Conservation (phyloP, 1,140 invertebrate genomes). For the Drosophila burlai region DNA sequence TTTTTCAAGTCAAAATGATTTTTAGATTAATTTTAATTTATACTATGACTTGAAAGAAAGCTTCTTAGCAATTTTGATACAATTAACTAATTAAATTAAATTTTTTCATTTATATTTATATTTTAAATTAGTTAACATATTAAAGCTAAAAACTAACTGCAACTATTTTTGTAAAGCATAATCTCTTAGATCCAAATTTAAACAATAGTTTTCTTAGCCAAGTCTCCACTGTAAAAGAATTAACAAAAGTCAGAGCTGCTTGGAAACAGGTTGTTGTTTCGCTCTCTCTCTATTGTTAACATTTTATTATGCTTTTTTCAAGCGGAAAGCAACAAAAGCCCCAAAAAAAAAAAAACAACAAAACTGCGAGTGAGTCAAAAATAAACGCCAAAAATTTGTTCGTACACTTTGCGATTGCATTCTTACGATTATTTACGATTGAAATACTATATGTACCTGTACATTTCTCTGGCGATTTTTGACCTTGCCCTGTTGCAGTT, state of each 20-base stretch:
- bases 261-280: constrained; percentile 55
- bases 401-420: constrained; percentile 28
- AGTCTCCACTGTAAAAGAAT: constrained; percentile 18
- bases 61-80: not conserved
- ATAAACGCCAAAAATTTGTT: constrained; percentile 7
- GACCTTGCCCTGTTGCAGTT: constrained; percentile 46
- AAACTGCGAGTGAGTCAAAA: constrained; percentile 7
- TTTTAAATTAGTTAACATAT: not conserved
- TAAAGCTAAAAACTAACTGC: no score
- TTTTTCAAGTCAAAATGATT: not conserved
- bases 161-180: not conserved
- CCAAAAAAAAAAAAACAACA: not conserved
- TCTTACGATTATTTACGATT: constrained; percentile 51
- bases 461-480: constrained; percentile 33
- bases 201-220: not conserved
- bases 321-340: constrained; percentile 62
- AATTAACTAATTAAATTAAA: not conserved
- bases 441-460: constrained; percentile 15
- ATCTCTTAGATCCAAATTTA: not conserved
- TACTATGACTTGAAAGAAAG: no score
- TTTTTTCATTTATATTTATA: not conserved
- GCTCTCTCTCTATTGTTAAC: constrained; percentile 63
- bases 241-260: constrained; percentile 53
- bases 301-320: constrained; percentile 76
- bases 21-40: no score